These are phyloP conservation scores for Linyphia triangularis DNA, from an alignment of 2,888 invertebrate genomes.

Conservation along the genomic window DNA sequence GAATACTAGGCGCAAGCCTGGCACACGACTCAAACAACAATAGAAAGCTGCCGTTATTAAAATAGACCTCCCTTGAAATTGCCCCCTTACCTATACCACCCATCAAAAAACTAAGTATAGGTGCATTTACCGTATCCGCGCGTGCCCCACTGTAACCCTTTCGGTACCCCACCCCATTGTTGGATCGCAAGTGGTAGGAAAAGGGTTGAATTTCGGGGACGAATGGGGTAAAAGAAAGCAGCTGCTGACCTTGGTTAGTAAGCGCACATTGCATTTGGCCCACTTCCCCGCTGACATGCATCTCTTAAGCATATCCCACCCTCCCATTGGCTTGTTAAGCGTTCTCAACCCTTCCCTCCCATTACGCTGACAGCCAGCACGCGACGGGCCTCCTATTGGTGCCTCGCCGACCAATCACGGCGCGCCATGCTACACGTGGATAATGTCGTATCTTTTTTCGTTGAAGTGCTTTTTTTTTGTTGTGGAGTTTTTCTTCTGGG, in stretches of 20 bases:
- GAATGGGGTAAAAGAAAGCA: slow-evolving; percentile 37
- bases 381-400: slow-evolving; percentile 43
- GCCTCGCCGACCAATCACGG: neutral
- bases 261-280: slow-evolving; percentile 56
- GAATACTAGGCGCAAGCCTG: slow-evolving; percentile 40
- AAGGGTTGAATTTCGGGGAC: slow-evolving; percentile 42
- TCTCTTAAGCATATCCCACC: slow-evolving; percentile 45
- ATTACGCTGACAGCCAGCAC: slow-evolving; percentile 45
- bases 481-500: neutral
- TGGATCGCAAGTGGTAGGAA: neutral
- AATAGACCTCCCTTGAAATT: neutral
- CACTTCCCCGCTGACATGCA: slow-evolving; percentile 66
- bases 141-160: slow-evolving; percentile 53
- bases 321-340: slow-evolving; percentile 48
- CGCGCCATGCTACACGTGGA: slow-evolving; percentile 9
- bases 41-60: slow-evolving; percentile 32
- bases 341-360: slow-evolving; percentile 62
- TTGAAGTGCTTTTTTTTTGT: slow-evolving; percentile 14
- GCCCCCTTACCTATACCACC: neutral
- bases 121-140: slow-evolving; percentile 51
- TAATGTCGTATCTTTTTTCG: neutral
- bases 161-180: slow-evolving; percentile 31
- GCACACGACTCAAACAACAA: slow-evolving; percentile 52
- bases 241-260: slow-evolving; percentile 53
- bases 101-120: slow-evolving; percentile 34